Percentiles rank a stretch among this genome's conserved stretches.
phyloP scores from a whole-genome alignment of 2,888 invertebrate genomes.

The Parnassius mnemosyne region DNA sequence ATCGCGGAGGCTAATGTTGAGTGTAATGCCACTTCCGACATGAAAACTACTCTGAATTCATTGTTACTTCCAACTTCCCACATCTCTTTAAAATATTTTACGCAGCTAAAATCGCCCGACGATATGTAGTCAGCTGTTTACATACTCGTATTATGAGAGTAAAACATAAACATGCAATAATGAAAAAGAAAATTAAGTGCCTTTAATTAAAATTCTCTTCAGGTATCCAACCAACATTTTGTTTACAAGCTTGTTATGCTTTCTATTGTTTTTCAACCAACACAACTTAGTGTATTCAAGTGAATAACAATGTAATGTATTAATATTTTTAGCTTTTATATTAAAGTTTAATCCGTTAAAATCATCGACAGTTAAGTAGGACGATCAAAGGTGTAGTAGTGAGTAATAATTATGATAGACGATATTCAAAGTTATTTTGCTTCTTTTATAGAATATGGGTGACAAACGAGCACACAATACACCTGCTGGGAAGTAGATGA shows the following conservation, averaged over 20 bases:
- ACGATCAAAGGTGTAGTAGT: too few relatives aligned
- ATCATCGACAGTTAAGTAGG: too few relatives aligned
- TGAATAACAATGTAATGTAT: too few relatives aligned
- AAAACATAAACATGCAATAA: not conserved
- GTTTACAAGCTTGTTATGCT: not conserved
- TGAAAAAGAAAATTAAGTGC: not conserved
- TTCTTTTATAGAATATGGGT: too few relatives aligned
- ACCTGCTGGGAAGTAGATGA: too few relatives aligned
- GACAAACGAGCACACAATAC: too few relatives aligned
- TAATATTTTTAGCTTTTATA: too few relatives aligned
- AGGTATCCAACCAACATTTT: not conserved
- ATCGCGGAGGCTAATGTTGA: conserved; percentile 73
- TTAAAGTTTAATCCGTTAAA: too few relatives aligned
- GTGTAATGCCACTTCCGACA: conserved; percentile 76
- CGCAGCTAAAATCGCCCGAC: conserved; percentile 38
- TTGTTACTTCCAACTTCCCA: conserved; percentile 47
- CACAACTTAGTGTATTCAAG: too few relatives aligned
- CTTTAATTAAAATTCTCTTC: not conserved
- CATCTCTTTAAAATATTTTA: conserved; percentile 47
- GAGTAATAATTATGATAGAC: too few relatives aligned
- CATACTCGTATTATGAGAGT: conserved; percentile 6
- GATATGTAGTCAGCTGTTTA: conserved; percentile 15
- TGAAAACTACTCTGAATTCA: conserved; percentile 67
- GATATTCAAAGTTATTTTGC: too few relatives aligned
- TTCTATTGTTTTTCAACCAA: too few relatives aligned